phyloP scores from a whole-genome alignment of 1,140 invertebrate species.

The Phymastichus coffea region DNA sequence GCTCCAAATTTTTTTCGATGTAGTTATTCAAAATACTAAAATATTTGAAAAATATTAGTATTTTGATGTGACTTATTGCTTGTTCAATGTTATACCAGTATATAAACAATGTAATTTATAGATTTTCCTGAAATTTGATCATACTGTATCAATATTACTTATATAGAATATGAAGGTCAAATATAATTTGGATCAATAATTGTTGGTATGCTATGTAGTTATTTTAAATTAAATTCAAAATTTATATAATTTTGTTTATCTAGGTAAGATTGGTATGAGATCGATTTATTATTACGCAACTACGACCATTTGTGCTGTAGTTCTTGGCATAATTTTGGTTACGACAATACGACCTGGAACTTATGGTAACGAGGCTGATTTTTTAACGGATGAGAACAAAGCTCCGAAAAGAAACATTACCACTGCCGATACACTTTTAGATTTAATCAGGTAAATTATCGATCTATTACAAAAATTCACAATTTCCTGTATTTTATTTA shows the following conservation, averaged over 20 bases:
- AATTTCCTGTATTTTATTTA: too few species aligned
- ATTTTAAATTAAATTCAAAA: slow-evolving; percentile 9
- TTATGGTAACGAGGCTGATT: slow-evolving; percentile 25
- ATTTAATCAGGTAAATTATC: slow-evolving; percentile 79
- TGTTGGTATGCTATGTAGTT: neutral
- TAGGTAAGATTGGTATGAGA: slow-evolving; percentile 66
- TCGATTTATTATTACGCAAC: slow-evolving; percentile 88
- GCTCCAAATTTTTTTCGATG: too few species aligned
- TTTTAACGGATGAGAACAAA: slow-evolving; percentile 29
- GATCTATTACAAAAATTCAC: too few species aligned
- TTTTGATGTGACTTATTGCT: too few species aligned
- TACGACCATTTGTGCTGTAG: slow-evolving; percentile 86
- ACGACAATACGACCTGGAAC: slow-evolving; percentile 80
- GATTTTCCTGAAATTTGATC: too few species aligned
- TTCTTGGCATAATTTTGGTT: slow-evolving; percentile 85
- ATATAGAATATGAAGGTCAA: too few species aligned
- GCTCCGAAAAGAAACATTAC: slow-evolving; percentile 66
- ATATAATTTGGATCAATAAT: too few species aligned
- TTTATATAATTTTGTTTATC: slow-evolving; percentile 16
- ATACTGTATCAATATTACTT: too few species aligned
- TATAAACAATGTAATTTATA: too few species aligned
- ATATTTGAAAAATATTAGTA: too few species aligned
- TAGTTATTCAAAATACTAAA: too few species aligned
- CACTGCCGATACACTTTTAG: slow-evolving; percentile 88
- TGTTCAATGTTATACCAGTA: too few species aligned